Evolutionary conservation across 2,888 invertebrate species (phyloP), one percentile per base, ranked within the genome.

Genomic region (Eledone cirrhosa): DNA sequence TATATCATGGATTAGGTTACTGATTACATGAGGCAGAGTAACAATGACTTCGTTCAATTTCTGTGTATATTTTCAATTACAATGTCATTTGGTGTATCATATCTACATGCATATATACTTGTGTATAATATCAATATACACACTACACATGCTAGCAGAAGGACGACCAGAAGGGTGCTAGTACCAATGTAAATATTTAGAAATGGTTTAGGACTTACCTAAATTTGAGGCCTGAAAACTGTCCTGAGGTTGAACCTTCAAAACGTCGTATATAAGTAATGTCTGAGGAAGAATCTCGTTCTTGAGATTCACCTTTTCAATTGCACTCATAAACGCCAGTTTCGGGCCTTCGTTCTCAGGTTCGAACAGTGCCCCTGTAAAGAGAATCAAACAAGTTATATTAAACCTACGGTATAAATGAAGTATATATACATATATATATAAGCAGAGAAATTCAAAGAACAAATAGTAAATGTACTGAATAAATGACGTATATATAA

Each of bases 171-270:
- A n/a, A n/a, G n/a, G n/a, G n/a, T n/a, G n/a, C n/a, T n/a, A n/a
- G n/a, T n/a, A n/a, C n/a, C n/a, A n/a, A n/a, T n/a, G n/a, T n/a
- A n/a, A n/a, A n/a, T n/a, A n/a, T n/a, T n/a, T n/a, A n/a, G 1
- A 0, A 24, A 16, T 29, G 29, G 5, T 1, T 8, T 19, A 24
- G 0, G 8, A 77, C 91, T 92, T 91, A 97, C 97, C 97, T 93
- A 96, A 93, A 92, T 97, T 97, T 27, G 97, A 96, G 77, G 97
- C 96, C 90, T 96, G 96, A 90, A 97, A 97, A 91, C 97, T 97
- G 91, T 97, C 97, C 88, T 96, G 95, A 0, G 96, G 95, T 77
- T 95, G 95, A 89, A 97, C 95, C 86, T 94, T 94, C 91, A 97
- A 96, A 81, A 97, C 95, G 92, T 96, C 96, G 48, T 95, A 96